Evolutionary conservation across 23 tunicate species (phyloP).

Genomic region (Diplosoma virens): DNA sequence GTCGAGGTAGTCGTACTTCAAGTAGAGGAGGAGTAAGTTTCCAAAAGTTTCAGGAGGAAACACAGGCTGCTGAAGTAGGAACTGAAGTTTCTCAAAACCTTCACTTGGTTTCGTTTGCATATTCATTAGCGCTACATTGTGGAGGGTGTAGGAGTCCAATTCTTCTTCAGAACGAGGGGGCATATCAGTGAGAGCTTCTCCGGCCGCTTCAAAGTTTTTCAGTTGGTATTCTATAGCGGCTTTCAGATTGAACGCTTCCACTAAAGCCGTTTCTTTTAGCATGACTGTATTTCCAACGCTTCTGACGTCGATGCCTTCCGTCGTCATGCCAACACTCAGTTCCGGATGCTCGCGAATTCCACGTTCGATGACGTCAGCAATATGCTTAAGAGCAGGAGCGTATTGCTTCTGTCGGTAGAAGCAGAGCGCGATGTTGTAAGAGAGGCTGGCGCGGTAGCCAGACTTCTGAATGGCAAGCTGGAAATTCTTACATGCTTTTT

Average conservation of each 20-base stretch:
- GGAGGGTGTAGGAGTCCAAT: constrained; percentile 89
- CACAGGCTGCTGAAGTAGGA: constrained; percentile 66
- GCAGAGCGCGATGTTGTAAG: constrained; percentile 93
- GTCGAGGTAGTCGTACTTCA: constrained; percentile 89
- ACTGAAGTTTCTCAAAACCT: constrained; percentile 94
- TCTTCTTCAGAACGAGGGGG: constrained; percentile 97
- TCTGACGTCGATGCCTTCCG: constrained; percentile 98
- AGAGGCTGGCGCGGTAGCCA: constrained; percentile 72
- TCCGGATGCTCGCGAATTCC: constrained; percentile 98
- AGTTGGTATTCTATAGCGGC: constrained; percentile 97
- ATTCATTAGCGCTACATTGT: constrained; percentile 96
- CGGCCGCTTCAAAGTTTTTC: constrained; percentile 90
- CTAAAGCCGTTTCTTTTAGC: constrained; percentile 85
- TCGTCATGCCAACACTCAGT: constrained; percentile 97
- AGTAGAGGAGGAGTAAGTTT: constrained; percentile 84
- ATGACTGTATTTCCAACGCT: constrained; percentile 92
- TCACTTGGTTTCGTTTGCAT: constrained; percentile 79
- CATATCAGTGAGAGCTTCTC: constrained; percentile 99
- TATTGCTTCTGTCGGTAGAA: constrained; percentile 80
- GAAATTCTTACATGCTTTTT: constrained; percentile 88
- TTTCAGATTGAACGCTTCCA: constrained; percentile 96
- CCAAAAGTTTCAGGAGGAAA: constrained; percentile 95
- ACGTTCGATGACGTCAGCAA: constrained; percentile 97
- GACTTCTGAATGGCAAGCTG: constrained; percentile 89
- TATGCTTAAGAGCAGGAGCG: constrained; percentile 95